Base-by-base conservation (phyloP, 2,113 vertebrate species). In the Seriola dumerili region DNA sequence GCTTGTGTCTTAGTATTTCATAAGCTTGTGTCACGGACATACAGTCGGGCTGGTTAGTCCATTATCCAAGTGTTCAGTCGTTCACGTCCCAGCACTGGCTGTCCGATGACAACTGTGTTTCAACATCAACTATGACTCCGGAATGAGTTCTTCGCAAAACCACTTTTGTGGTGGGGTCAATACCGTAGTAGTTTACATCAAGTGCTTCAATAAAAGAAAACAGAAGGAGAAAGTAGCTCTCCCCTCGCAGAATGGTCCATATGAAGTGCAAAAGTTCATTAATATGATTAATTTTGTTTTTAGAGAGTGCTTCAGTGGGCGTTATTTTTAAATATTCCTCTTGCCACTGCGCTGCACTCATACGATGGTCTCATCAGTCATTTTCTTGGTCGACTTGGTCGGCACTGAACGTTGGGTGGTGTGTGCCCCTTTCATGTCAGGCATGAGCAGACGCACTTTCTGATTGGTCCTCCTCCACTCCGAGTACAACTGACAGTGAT, bases 381-480 rank as follows among this genome's bases (percentile, higher is more conserved):
- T 94, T 93, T 98, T 97, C 95, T 97, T 97, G 86, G 96, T 86
- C 71, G 96, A 95, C 92, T 97, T 96, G 61, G 96, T 88, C 0
- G 96, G 95, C 16, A 96, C 92, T 29, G 96, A 96, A 81, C 96
- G 95, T 58, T 95, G 94, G 61, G 95, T 5, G 0, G 95, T 94
- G 87, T 95, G 94, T 0, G 94, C 86, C 83, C 94, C 95, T 34
- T 96, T 95, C 0, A 93, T 89, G 71, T 96, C 93, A 0, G 94
- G 95, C 88, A 97, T 93, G 95, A 97, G 96, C 93, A 98, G 58
- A 36, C 94, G 95, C 34, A 98, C 97, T 84, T 97, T 97, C 96
- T 98, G 97, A 95, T 99, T 97, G 94, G 97, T 98, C 95, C 96
- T 96, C 85, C 97, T 94, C 97, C 97, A 99, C 93, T 98, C 97